Base-by-base conservation (phyloP, 1,140 invertebrate genomes). In the Hormaphis cornu region DNA sequence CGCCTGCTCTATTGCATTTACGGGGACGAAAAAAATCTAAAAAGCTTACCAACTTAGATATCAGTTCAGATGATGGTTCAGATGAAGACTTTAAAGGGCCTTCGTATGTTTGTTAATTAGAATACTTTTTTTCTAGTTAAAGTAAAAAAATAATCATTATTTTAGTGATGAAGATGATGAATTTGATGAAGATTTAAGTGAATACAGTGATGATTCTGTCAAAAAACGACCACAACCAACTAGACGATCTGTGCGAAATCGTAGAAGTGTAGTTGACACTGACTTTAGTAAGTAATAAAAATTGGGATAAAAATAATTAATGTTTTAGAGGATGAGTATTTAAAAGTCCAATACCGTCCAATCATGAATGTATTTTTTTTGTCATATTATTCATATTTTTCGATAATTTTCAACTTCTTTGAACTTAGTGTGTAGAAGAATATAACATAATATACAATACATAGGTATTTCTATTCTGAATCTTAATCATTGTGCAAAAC, bases 61-160 rank as follows among this genome's bases (percentile, higher is more conserved):
- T 89, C 4, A 86, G 86, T 33, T 90, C 87, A 44, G 89, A 90
- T 70, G 88, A 90, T 75, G 85, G 85, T 70, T 90, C 87, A 2
- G 91, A 93, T 75, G 90, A 93, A 78, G 90, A 93, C 77, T 93
- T 93, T 72, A 90, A 91, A 74, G 87, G 85, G n/a, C 78, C 78
- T 0, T 83, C 80, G 75, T 83, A 75, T 61, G 48, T 63, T 26
- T 20, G 12, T 42, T 44, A 59, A 48, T 14, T 12, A 20, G 35
- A 35, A 14, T 20, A 54, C 16, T 54, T 54, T 37, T 12, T 33
- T 5, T 46, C 3, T 46, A 26, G 24, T 12, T n/a, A 30, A 28
- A 40, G 3, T 10, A 46, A 46, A n/a, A 20, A 5, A 46, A 8
- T 28, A 3, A 16, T 16, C 9, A 44, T 46, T n/a, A 18, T 66